phyloP scores from a whole-genome alignment of 2,888 invertebrate genomes.

The Muschampia plurimacula region DNA sequence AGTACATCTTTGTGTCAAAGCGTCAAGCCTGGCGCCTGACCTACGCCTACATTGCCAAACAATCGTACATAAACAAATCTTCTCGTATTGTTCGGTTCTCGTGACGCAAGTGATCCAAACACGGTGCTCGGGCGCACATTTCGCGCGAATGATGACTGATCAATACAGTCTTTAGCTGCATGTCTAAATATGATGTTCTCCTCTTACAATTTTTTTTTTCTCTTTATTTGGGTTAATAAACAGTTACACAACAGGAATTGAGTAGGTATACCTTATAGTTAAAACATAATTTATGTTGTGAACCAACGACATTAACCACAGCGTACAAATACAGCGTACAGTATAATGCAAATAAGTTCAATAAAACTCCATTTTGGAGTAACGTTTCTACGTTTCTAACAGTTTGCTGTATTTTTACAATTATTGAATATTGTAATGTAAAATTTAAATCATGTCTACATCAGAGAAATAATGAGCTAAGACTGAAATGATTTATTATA shows the following conservation, averaged over 20 bases:
- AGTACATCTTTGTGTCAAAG: slow-evolving; percentile 26
- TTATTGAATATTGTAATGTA: not conserved
- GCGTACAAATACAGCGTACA: too few relatives aligned
- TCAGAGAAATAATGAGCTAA: not conserved
- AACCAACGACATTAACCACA: too few relatives aligned
- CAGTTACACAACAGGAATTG: too few relatives aligned
- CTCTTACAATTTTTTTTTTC: too few relatives aligned
- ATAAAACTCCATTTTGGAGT: too few relatives aligned
- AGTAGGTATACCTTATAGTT: too few relatives aligned
- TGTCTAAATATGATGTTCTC: slow-evolving; percentile 10
- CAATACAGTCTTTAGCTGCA: slow-evolving; percentile 18
- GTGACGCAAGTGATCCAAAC: slow-evolving; percentile 36
- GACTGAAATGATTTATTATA: not conserved
- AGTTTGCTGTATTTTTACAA: not conserved
- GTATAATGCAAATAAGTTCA: not conserved
- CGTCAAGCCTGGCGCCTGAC: slow-evolving; percentile 42
- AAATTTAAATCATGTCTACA: not conserved
- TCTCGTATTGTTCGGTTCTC: slow-evolving; percentile 43
- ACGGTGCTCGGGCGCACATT: slow-evolving; percentile 29
- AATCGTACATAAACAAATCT: slow-evolving; percentile 48
- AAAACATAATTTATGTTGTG: too few relatives aligned
- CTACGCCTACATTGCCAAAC: slow-evolving; percentile 44
- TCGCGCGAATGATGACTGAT: slow-evolving; percentile 46
- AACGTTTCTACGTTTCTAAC: too few relatives aligned
- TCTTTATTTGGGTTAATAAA: too few relatives aligned